phyloP scores from a whole-genome alignment of 2,888 invertebrate species.

The Ectobius pallidus region DNA sequence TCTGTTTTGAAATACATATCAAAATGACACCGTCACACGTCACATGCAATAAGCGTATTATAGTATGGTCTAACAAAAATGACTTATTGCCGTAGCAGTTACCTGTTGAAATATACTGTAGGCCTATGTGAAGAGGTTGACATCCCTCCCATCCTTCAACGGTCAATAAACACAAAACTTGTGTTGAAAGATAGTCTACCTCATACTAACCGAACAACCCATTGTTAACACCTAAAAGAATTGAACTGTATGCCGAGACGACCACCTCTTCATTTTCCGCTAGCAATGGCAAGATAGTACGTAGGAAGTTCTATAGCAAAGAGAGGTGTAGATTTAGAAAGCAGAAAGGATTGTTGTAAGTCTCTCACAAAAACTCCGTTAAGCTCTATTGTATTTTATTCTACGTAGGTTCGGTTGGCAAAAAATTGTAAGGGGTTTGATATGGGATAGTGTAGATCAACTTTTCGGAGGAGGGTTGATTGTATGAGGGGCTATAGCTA shows the following conservation, averaged over 20 bases:
- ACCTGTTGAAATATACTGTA: too few species aligned
- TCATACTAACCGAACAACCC: neutral
- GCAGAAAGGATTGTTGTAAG: slow-evolving; percentile 18
- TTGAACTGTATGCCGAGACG: neutral
- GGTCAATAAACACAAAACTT: too few species aligned
- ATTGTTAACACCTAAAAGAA: slow-evolving; percentile 21
- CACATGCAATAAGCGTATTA: too few species aligned
- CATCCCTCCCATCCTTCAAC: too few species aligned
- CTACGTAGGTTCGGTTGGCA: slow-evolving; percentile 21
- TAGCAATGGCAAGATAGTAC: slow-evolving; percentile 8
- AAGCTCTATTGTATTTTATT: slow-evolving; percentile 43
- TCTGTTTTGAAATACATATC: too few species aligned
- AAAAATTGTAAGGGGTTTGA: slow-evolving; percentile 16
- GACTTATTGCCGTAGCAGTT: too few species aligned
- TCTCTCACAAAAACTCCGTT: slow-evolving; percentile 34
- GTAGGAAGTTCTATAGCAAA: neutral
- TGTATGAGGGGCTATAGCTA: slow-evolving; percentile 8
- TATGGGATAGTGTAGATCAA: slow-evolving; percentile 13
- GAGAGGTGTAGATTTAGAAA: slow-evolving; percentile 12
- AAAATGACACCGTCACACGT: too few species aligned
- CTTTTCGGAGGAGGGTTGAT: slow-evolving; percentile 3
- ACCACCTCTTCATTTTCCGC: slow-evolving; percentile 25
- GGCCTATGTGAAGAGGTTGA: too few species aligned
- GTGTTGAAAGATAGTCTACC: too few species aligned
- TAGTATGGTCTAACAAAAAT: too few species aligned